Conservation (phyloP, 2,113 vertebrate species). For the Reinhardtius hippoglossoides region DNA sequence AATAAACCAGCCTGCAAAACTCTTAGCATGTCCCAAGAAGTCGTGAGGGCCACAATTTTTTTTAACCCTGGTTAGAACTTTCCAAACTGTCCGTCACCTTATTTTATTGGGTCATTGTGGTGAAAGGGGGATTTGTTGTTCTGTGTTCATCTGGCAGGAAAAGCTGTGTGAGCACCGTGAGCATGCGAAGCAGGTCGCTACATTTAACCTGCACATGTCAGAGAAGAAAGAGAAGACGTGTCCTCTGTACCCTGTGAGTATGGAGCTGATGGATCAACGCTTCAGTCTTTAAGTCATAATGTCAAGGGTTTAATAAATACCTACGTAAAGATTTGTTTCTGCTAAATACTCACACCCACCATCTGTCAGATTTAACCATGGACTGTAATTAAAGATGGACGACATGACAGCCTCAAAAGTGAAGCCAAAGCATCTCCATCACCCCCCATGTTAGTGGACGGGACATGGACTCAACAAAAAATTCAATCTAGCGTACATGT, state of each 20-base stretch:
- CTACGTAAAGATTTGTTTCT: no score
- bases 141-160: conserved; percentile 61
- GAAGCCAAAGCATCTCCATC: no score
- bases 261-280: background rate
- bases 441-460: no score
- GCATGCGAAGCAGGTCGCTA: conserved; percentile 78
- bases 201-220: conserved; percentile 81
- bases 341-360: no score
- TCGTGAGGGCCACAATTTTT: background rate
- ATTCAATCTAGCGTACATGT: no score
- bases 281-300: no score
- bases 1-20: background rate
- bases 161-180: conserved; percentile 65
- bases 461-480: no score
- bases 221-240: conserved; percentile 72
- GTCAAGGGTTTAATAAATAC: no score
- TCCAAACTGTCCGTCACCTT: background rate
- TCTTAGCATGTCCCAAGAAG: background rate
- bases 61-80: background rate
- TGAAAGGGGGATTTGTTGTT: background rate
- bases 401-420: no score
- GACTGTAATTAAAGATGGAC: no score
- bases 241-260: conserved; percentile 75
- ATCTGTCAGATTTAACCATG: no score
- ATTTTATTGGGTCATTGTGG: background rate